phyloP scores from a whole-genome alignment of 2,888 invertebrate species.

The Sycophila texana region DNA sequence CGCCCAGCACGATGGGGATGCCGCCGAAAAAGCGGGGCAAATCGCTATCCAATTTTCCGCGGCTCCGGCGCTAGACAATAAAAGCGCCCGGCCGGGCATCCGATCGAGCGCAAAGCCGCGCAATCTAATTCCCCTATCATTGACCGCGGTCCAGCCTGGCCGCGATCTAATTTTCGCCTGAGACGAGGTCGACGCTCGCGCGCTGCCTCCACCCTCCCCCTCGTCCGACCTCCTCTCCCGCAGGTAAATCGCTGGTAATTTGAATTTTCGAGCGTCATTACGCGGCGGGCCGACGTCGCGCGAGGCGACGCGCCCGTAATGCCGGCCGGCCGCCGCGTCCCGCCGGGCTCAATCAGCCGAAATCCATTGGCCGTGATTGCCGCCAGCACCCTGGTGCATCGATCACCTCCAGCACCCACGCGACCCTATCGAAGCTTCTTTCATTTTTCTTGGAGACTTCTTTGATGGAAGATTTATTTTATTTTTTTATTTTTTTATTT shows the following conservation, averaged over 20 bases:
- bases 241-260: slow-evolving; percentile 2
- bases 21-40: background rate
- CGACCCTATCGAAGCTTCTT: background rate
- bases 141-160: slow-evolving; percentile 1
- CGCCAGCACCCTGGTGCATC: slow-evolving; percentile 3
- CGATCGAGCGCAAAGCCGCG: background rate
- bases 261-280: slow-evolving; percentile 15
- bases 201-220: no score
- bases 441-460: no score
- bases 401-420: slow-evolving; percentile 22
- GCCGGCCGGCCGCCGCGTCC: slow-evolving; percentile 1
- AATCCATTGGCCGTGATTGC: slow-evolving; percentile 38
- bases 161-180: slow-evolving; percentile 38
- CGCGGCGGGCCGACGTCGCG: slow-evolving; percentile 12
- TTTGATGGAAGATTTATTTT: no score
- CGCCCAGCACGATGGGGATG: no score
- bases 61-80: background rate
- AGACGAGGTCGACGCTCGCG: slow-evolving; percentile 13
- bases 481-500: no score
- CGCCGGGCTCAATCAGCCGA: slow-evolving; percentile 42
- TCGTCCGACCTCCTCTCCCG: no score
- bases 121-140: slow-evolving; percentile 32
- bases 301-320: slow-evolving; percentile 20
- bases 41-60: slow-evolving; percentile 40
- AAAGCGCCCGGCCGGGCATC: background rate